These are phyloP conservation scores for Tretioscincus oriximinensis DNA, from an alignment of 2,113 vertebrate genomes.

Conservation along the genomic window DNA sequence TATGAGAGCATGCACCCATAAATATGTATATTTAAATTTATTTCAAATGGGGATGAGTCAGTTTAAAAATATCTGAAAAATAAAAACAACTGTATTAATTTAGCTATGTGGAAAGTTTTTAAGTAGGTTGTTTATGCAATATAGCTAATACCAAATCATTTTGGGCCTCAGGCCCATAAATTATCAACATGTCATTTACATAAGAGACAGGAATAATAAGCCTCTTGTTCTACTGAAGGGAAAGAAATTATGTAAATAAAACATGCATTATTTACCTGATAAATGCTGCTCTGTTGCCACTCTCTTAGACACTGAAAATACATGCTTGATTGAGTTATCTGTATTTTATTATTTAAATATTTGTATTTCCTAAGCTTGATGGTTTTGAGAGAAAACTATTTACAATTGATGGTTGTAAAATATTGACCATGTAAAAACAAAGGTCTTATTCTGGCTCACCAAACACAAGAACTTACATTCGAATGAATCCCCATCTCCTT, in stretches of 20 bases:
- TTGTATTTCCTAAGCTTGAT: slow-evolving; percentile 29
- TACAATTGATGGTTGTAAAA: slow-evolving; percentile 25
- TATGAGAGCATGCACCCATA: no score
- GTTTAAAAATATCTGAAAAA: not conserved
- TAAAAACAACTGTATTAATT: not conserved
- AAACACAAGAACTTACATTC: slow-evolving; percentile 38
- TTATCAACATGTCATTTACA: not conserved
- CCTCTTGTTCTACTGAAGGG: not conserved
- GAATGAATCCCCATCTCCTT: not conserved
- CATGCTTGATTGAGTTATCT: not conserved
- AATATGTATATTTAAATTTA: not conserved
- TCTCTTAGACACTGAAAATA: slow-evolving; percentile 41
- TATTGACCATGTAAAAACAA: slow-evolving; percentile 19
- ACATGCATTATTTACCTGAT: slow-evolving; percentile 22
- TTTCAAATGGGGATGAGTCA: not conserved
- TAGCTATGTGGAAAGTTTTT: slow-evolving; percentile 1
- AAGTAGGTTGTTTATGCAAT: not conserved
- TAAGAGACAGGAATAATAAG: slow-evolving; percentile 19
- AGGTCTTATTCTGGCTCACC: slow-evolving; percentile 9
- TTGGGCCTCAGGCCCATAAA: not conserved
- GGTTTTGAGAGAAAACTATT: slow-evolving; percentile 12
- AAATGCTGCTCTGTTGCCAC: slow-evolving; percentile 18
- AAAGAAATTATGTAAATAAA: slow-evolving; percentile 47
- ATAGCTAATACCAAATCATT: not conserved
- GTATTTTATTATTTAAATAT: slow-evolving; percentile 35